phyloP scores from a whole-genome alignment of 2,797 vertebrate genomes.

The Girardinus metallicus region DNA sequence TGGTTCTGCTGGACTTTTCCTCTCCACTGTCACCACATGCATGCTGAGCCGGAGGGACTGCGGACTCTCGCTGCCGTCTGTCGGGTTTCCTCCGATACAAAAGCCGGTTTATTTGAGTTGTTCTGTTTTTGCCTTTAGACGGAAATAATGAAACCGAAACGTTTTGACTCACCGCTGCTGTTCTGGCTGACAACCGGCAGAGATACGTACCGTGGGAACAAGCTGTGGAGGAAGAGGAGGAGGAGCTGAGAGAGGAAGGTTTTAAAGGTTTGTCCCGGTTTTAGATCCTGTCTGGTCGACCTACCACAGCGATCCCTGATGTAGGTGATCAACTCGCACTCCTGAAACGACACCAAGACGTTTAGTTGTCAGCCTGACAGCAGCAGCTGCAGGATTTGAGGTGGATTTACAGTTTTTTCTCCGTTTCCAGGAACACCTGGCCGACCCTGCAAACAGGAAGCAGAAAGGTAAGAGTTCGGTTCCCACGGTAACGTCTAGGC shows the following conservation, averaged over 20 bases:
- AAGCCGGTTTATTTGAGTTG: too few species aligned
- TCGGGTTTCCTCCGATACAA: too few species aligned
- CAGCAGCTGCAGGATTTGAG: not conserved
- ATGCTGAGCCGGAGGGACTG: too few species aligned
- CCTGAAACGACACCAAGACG: slow-evolving; percentile 66
- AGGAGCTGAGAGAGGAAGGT: not conserved
- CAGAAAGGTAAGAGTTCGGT: not conserved
- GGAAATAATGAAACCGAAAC: too few species aligned
- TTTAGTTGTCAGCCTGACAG: too few species aligned
- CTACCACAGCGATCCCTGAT: slow-evolving; percentile 85
- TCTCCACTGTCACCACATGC: too few species aligned
- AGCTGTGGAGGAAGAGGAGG: slow-evolving; percentile 8
- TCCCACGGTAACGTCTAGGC: not conserved
- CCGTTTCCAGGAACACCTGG: slow-evolving; percentile 75
- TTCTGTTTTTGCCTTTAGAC: too few species aligned
- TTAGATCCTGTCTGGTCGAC: slow-evolving; percentile 11
- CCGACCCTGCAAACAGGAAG: slow-evolving; percentile 70
- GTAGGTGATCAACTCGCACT: slow-evolving; percentile 83
- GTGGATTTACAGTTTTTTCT: slow-evolving; percentile 76
- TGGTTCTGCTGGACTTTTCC: too few species aligned
- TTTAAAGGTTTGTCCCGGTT: not conserved
- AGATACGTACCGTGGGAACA: slow-evolving; percentile 23
- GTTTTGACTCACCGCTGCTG: not conserved
- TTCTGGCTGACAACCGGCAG: not conserved
- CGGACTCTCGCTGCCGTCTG: too few species aligned